Percentiles rank a stretch among this genome's conserved stretches.
Conservation (phyloP, 1,140 invertebrate species). For the Acromyrmex heyeri region DNA sequence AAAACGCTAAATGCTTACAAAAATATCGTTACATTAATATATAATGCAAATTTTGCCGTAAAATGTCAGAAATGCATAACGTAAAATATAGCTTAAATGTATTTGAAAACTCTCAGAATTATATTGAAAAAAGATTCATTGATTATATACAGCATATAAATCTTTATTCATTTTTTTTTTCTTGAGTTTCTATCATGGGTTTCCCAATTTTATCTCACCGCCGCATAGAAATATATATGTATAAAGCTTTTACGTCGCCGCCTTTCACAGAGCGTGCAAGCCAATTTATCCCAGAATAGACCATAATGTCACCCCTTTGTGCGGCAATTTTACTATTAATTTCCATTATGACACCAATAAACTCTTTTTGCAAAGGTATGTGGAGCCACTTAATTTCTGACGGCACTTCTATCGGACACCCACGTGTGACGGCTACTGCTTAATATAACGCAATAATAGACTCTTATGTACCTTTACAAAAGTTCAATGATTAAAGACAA, state of each 20-base stretch:
- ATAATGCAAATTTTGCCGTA: neutral
- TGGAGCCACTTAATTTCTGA: constrained; percentile 37
- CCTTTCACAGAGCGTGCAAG: constrained; percentile 49
- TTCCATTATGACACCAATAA: constrained; percentile 68
- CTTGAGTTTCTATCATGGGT: neutral
- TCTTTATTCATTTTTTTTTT: constrained; percentile 5
- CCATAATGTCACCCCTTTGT: constrained; percentile 71
- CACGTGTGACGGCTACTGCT: constrained; percentile 34
- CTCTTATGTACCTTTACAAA: constrained; percentile 25
- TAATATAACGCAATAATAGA: constrained; percentile 56
- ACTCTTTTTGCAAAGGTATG: constrained; percentile 64
- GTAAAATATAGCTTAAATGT: neutral
- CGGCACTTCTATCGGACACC: constrained; percentile 48
- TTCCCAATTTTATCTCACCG: constrained; percentile 43
- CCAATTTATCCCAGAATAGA: constrained; percentile 69
- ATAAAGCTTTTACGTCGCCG: constrained; percentile 68
- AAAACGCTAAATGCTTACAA: neutral
- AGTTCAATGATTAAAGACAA: constrained; percentile 61
- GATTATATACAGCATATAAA: constrained; percentile 25
- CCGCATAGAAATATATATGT: constrained; percentile 50
- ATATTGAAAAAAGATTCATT: constrained; percentile 2
- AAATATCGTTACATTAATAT: neutral
- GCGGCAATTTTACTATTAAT: constrained; percentile 74
- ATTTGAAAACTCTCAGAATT: neutral
- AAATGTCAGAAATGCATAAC: neutral